phyloP scores from a whole-genome alignment of 2,888 invertebrate genomes.

The Rhynchonema sp. region DNA sequence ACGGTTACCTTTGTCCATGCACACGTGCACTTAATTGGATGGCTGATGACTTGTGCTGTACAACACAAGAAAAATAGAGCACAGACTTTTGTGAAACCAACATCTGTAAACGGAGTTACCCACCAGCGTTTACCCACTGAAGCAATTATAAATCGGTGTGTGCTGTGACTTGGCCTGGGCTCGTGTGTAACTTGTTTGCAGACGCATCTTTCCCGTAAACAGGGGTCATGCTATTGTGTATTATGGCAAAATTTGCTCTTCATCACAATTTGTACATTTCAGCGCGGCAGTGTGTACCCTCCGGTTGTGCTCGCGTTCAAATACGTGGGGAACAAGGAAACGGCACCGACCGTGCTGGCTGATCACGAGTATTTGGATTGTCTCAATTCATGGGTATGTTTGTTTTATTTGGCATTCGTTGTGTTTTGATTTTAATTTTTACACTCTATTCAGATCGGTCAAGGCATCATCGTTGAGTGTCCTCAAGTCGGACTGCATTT shows the following conservation, averaged over 20 bases:
- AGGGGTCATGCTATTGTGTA: too few species aligned
- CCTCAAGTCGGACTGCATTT: slow-evolving; percentile 17
- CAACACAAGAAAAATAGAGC: too few species aligned
- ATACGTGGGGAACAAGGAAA: slow-evolving; percentile 6
- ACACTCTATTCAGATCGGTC: slow-evolving; percentile 12
- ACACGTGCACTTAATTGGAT: too few species aligned
- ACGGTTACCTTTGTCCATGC: too few species aligned
- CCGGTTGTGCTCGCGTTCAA: slow-evolving; percentile 19
- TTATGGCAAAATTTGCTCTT: background rate
- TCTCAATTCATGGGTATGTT: slow-evolving; percentile 16
- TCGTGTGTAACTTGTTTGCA: too few species aligned
- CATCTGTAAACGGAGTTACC: too few species aligned
- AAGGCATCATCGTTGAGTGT: slow-evolving; percentile 17
- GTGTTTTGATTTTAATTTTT: background rate
- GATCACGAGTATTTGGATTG: slow-evolving; percentile 16
- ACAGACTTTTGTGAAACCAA: too few species aligned
- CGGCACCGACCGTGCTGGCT: slow-evolving; percentile 9
- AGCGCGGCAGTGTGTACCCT: slow-evolving; percentile 15
- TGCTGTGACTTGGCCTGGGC: too few species aligned
- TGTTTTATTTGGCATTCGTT: background rate
- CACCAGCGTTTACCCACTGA: too few species aligned
- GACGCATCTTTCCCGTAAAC: too few species aligned
- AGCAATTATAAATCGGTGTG: too few species aligned
- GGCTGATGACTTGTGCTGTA: too few species aligned
- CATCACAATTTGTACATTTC: slow-evolving; percentile 1